phyloP scores from a whole-genome alignment of 1,140 invertebrate genomes.

The Trichoplusia ni region DNA sequence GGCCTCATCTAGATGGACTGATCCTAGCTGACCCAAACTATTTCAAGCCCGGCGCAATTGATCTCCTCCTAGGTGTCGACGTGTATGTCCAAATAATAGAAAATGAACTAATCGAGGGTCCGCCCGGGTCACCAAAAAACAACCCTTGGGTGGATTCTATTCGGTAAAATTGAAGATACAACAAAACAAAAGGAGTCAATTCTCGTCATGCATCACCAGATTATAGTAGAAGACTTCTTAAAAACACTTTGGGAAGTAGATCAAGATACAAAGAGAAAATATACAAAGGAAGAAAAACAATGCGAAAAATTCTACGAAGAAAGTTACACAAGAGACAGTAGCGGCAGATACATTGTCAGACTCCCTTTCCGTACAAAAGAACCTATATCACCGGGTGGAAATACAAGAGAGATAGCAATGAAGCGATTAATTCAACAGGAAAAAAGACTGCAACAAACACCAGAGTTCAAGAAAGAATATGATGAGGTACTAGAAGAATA shows the following conservation, averaged over 20 bases:
- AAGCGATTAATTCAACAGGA: slow-evolving; percentile 47
- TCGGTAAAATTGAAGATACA: slow-evolving; percentile 31
- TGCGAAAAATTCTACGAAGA: slow-evolving; percentile 43
- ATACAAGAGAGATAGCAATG: slow-evolving; percentile 40
- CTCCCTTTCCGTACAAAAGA: slow-evolving; percentile 39
- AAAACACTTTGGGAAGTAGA: slow-evolving; percentile 43
- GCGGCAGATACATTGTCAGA: slow-evolving; percentile 36
- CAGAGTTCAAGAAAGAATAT: slow-evolving; percentile 51
- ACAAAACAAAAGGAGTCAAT: slow-evolving; percentile 9
- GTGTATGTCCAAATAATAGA: slow-evolving; percentile 45
- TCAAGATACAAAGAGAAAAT: slow-evolving; percentile 32
- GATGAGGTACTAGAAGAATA: slow-evolving; percentile 60
- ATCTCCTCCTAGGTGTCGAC: slow-evolving; percentile 46
- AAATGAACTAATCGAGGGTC: slow-evolving; percentile 40
- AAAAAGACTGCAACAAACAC: slow-evolving; percentile 39
- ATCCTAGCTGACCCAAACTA: slow-evolving; percentile 45
- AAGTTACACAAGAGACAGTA: slow-evolving; percentile 31
- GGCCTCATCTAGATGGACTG: slow-evolving; percentile 43
- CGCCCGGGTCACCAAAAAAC: slow-evolving; percentile 46
- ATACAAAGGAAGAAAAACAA: slow-evolving; percentile 36
- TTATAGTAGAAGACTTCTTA: slow-evolving; percentile 36
- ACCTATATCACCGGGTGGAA: slow-evolving; percentile 21
- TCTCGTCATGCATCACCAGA: slow-evolving; percentile 39
- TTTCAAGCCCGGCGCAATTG: slow-evolving; percentile 36
- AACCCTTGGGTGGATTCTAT: slow-evolving; percentile 53